Percentiles rank a stretch among this genome's conserved stretches.
Conservation (phyloP, 2,113 vertebrate species). For the Ptilonorhynchus violaceus region DNA sequence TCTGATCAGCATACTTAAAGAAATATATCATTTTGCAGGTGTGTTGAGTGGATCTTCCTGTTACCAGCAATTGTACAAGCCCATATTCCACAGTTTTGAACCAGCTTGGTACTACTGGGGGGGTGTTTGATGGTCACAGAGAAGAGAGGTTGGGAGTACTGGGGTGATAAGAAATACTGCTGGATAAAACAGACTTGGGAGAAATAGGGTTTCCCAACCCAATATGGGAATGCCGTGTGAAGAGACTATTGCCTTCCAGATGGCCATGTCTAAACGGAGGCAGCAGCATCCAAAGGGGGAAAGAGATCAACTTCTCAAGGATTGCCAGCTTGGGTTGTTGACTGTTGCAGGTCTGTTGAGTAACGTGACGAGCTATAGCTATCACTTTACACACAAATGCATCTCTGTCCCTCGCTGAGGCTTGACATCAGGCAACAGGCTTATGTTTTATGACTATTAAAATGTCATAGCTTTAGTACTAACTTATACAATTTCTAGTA, state of each 20-base stretch:
- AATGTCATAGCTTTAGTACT: neutral
- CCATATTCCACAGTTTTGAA: neutral
- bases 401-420: neutral
- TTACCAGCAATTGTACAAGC: neutral
- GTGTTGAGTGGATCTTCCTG: neutral
- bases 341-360: neutral
- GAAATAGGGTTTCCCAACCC: neutral
- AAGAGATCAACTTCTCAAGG: neutral
- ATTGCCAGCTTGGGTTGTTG: neutral
- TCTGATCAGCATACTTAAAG: neutral
- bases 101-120: fast-evolving
- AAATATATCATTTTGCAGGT: neutral
- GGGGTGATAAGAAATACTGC: neutral
- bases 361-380: neutral
- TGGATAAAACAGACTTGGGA: neutral
- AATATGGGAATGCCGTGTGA: neutral
- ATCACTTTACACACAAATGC: neutral
- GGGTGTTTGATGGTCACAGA: neutral
- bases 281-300: neutral
- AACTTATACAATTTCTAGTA: neutral
- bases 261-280: neutral
- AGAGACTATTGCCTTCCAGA: neutral
- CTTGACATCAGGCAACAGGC: slow-evolving; percentile 2
- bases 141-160: neutral
- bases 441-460: slow-evolving; percentile 33